Evolutionary conservation across 1,140 invertebrate species (phyloP), one percentile per base, ranked within the genome.

Genomic region (Aricia agestis): DNA sequence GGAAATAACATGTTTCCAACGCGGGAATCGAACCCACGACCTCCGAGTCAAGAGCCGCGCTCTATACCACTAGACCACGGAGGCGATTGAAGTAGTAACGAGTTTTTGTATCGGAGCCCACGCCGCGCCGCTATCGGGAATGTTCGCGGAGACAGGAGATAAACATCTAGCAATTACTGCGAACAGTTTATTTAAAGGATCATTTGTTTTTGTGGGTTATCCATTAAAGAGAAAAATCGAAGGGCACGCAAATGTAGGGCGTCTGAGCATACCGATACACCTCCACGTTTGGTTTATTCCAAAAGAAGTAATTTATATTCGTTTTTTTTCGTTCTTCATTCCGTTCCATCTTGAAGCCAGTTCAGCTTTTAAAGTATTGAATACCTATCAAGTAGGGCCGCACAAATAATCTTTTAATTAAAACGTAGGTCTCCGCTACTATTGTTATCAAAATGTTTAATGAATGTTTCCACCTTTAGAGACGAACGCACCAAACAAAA

Each of bases 141-240:
- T 63, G n/a, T 63, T 63, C 17, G 59, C 19, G 19, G 18, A 18
- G 59, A 63, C 59, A 63, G 19, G 17, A 63, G 59, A 63, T 63
- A 25, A 25, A 63, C 19, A 63, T 63, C 59, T 19, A 63, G 59
- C 59, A 63, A 63, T 63, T 63, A 63, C 17, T 18, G 59, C 18
- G 19, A 63, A 25, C 17, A 63, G 59, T 63, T 63, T 63, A 63
- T 63, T 63, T 63, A 63, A 63, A 63, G 59, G 59, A 25, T 63
- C 59, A 63, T 63, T 63, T 63, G 19, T 63, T 63, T 59, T 63
- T 63, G 59, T 63, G 17, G 59, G 59, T 17, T 63, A 10, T 10
- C 19, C 18, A 63, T 63, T 63, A 63, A 25, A 63, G 11, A 15
- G 42, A 52, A 52, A 52, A 52, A 52, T 52, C 45, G 45, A 52